These are phyloP conservation scores for Lamellibrachia luymesi DNA, from an alignment of 1,140 invertebrate genomes.

Conservation along the genomic window DNA sequence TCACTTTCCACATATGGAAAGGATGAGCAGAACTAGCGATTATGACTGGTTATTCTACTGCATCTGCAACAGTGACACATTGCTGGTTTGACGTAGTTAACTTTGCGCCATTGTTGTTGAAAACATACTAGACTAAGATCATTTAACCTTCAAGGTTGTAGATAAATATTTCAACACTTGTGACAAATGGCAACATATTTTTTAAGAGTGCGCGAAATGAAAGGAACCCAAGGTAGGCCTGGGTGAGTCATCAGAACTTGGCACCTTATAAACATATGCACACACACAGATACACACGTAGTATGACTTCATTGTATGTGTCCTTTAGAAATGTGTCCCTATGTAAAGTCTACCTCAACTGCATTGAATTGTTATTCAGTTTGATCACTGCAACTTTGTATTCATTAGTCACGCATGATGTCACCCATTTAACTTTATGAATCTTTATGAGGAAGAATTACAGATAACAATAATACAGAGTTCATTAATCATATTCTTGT, in stretches of 20 bases:
- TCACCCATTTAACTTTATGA: not conserved
- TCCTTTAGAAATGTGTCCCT: not conserved
- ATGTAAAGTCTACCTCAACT: not conserved
- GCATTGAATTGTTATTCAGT: not conserved
- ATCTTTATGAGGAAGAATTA: not conserved
- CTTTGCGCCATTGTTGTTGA: not conserved
- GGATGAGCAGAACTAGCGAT: not conserved
- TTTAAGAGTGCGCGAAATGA: not conserved
- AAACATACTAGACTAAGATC: not conserved
- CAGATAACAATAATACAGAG: not conserved
- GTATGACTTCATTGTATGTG: not conserved
- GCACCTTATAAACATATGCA: not conserved
- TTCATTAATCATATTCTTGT: not conserved
- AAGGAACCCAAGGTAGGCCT: not conserved
- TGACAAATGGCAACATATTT: not conserved
- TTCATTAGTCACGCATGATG: not conserved
- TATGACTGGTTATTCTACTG: not conserved
- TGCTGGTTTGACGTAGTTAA: not conserved
- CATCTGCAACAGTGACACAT: not conserved
- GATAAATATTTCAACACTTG: not conserved
- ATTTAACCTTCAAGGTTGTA: not conserved
- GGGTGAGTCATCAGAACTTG: not conserved
- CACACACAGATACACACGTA: not conserved
- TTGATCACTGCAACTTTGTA: not conserved
- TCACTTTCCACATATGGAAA: not conserved